These are phyloP conservation scores for Apomyelois bistriatella DNA, from an alignment of 2,888 invertebrate species.

Conservation along the genomic window DNA sequence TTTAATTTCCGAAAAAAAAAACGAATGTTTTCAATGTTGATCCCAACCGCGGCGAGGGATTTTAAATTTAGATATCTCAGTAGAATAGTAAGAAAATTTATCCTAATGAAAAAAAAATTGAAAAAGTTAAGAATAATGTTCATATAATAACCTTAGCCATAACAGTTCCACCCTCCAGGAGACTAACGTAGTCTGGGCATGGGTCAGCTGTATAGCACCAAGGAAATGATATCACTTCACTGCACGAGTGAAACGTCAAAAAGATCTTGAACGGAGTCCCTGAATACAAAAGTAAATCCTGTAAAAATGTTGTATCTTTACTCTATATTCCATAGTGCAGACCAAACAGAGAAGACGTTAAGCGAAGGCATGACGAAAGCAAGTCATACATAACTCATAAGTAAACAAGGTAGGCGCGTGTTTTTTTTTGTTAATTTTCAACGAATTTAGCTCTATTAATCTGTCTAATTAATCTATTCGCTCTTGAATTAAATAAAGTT, in stretches of 20 bases:
- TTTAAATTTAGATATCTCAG: no score
- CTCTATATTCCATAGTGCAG: neutral
- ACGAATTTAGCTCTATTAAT: no score
- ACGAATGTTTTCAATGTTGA: no score
- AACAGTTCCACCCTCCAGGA: slow-evolving; percentile 63
- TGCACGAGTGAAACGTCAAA: slow-evolving; percentile 60
- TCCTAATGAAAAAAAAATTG: neutral
- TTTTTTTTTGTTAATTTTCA: no score
- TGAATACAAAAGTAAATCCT: slow-evolving; percentile 67
- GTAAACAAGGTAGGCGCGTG: no score
- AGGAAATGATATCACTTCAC: slow-evolving; percentile 66
- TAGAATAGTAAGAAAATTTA: neutral
- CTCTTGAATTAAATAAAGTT: no score
- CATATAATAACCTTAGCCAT: slow-evolving; percentile 57
- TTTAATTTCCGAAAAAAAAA: no score
- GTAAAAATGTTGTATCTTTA: slow-evolving; percentile 28
- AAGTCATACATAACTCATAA: no score
- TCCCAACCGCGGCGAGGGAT: no score
- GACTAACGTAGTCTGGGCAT: slow-evolving; percentile 62
- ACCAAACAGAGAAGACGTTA: neutral
- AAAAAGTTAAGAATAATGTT: neutral
- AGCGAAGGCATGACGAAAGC: neutral
- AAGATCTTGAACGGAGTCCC: slow-evolving; percentile 67
- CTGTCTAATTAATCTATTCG: no score
- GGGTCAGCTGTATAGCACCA: slow-evolving; percentile 66